Evolutionary conservation across 2,113 vertebrate genomes (phyloP), one percentile per base, ranked within the genome.

Genomic region (Odobenus rosmarus): DNA sequence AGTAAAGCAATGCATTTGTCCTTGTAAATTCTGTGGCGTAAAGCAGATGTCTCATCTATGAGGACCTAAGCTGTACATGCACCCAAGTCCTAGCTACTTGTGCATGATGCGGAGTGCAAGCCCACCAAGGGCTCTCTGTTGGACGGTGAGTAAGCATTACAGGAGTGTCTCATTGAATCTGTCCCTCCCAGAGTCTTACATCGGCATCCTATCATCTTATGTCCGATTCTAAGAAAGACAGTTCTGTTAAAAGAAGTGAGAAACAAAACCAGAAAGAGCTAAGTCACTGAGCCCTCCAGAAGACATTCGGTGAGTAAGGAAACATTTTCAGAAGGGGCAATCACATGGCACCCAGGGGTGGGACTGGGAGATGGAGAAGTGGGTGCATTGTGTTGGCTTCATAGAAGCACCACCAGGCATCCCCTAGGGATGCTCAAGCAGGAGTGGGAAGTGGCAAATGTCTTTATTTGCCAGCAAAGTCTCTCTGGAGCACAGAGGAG

Each of bases 91-190:
- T 9, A 83, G 36, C 11, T 36, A 3, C 1, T 0, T n/a, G 19
- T 11, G 4, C 10, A 31, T 42, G 5, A 26, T 12, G 51, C 5
- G 15, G 10, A 13, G 12, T 15, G 1, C 8, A 23, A 46, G 61
- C 8, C 26, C 36, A 5, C 8, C 12, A 4, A 16, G 3, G 0
- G 0, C 23, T 28, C 13, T 53, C 64, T 80, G 33, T 3, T 3
- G 28, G 49, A 7, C 1, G 11, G 15, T 33, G 9, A 33, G 28
- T 5, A 31, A n/a, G 4, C 2, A 13, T 11, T 23, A 0, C 71
- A 80, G 26, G 18, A 36, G 4, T 4, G 14, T 42, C 7, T 46
- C n/a, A 21, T 8, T 7, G 7, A 28, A 13, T 39, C 21, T 42
- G 0, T 55, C 28, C 24, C 0, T 79, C 18, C 24, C 18, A 39